Conservation (phyloP, 2,113 vertebrate species). For the Hippoglossus stenolepis region DNA sequence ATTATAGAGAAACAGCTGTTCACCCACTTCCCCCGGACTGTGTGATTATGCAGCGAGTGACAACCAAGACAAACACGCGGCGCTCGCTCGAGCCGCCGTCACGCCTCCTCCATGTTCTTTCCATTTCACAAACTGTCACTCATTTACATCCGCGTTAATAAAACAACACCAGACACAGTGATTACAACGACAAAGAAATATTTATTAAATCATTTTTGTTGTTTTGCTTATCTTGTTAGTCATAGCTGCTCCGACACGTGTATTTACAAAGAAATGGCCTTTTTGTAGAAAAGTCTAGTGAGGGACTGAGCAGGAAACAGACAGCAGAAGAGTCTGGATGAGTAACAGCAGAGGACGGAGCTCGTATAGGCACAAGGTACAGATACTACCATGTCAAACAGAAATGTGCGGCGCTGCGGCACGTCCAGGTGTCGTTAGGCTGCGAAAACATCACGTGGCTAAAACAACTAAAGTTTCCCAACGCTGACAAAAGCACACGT, state of each 20-base stretch:
- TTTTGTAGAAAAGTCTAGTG: constrained; percentile 82
- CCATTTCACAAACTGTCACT: background rate
- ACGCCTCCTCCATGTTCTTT: background rate
- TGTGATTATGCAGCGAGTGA: constrained; percentile 41
- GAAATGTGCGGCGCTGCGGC: constrained; percentile 48
- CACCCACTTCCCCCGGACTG: constrained; percentile 44
- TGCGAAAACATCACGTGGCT: constrained; percentile 19
- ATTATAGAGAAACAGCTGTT: constrained; percentile 68
- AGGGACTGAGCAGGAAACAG: constrained; percentile 53
- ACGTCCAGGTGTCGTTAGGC: background rate
- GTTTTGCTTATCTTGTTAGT: constrained; percentile 83
- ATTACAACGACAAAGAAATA: constrained; percentile 82
- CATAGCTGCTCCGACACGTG: constrained; percentile 96
- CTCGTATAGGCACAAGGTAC: constrained; percentile 62
- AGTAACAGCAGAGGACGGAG: constrained; percentile 34
- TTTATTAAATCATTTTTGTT: constrained; percentile 81
- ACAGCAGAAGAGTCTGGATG: constrained; percentile 5
- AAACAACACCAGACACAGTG: constrained; percentile 46
- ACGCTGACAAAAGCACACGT: constrained; percentile 21
- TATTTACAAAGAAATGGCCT: constrained; percentile 97
- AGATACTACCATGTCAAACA: constrained; percentile 52
- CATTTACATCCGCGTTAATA: constrained; percentile 23
- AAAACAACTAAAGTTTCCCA: background rate
- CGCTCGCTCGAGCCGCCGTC: background rate
- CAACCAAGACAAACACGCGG: constrained; percentile 50